phyloP scores from a whole-genome alignment of 2,797 vertebrate species.

The Sebastes taczanowskii region DNA sequence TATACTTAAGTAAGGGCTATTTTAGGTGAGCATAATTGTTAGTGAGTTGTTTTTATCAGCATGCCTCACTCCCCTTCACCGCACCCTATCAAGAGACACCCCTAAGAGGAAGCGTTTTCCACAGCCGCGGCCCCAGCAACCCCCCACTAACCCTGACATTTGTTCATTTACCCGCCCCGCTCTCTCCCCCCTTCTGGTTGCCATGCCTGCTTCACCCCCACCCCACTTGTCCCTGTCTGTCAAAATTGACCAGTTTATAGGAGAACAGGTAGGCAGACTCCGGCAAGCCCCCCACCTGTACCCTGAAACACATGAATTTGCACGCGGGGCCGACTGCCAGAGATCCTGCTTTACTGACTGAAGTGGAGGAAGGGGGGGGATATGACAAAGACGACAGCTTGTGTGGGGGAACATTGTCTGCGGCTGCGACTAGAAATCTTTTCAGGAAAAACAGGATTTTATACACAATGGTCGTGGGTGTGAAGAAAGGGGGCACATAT shows the following conservation, averaged over 20 bases:
- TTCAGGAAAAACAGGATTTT: conserved; percentile 86
- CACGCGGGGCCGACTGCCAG: conserved; percentile 73
- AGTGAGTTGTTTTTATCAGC: conserved; percentile 84
- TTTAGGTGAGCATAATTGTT: conserved; percentile 82
- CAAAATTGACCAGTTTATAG: conserved; percentile 78
- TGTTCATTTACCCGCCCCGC: conserved; percentile 73
- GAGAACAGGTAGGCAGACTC: conserved; percentile 77
- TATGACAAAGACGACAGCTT: conserved; percentile 85
- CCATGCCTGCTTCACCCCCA: conserved; percentile 1
- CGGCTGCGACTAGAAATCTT: conserved; percentile 83
- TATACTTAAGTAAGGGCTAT: conserved; percentile 81
- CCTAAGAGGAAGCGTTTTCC: conserved; percentile 75
- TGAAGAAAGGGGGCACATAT: conserved; percentile 85
- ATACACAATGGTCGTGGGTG: conserved; percentile 86
- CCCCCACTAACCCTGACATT: conserved; percentile 76
- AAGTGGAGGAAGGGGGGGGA: conserved; percentile 60
- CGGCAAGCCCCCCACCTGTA: conserved; percentile 74
- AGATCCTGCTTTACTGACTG: conserved; percentile 80
- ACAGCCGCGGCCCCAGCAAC: conserved; percentile 60
- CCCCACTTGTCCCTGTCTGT: conserved; percentile 53
- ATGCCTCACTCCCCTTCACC: conserved; percentile 78
- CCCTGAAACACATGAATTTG: conserved; percentile 63
- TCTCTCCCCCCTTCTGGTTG: conserved; percentile 46
- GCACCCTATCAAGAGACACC: conserved; percentile 68
- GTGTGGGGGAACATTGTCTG: conserved; percentile 87